A percentile compares a stretch with the other conserved stretches of the same genome.
These are phyloP conservation scores for Blastobasis lacticolella DNA, from an alignment of 2,888 invertebrate species.

Conservation along the genomic window DNA sequence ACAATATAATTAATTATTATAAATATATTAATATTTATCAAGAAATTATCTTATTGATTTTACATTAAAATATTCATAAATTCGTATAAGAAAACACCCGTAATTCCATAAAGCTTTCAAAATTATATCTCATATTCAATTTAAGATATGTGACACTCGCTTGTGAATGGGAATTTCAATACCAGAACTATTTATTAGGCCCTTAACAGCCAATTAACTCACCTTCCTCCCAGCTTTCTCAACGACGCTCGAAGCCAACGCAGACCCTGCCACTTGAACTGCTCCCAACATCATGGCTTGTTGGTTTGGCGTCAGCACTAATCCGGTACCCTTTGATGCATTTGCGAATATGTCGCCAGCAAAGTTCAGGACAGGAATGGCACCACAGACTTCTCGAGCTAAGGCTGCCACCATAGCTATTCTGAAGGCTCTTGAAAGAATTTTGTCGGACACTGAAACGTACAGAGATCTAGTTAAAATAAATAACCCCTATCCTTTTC, in stretches of 20 bases:
- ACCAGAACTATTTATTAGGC: no score
- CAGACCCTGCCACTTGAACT: conserved; percentile 51
- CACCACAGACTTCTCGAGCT: conserved; percentile 53
- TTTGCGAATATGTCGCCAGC: conserved; percentile 55
- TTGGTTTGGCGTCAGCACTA: conserved; percentile 50
- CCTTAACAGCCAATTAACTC: neutral
- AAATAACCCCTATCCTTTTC: no score
- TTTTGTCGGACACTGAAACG: conserved; percentile 46
- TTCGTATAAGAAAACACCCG: no score
- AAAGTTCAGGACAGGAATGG: conserved; percentile 54
- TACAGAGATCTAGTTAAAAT: neutral
- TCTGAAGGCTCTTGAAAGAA: conserved; percentile 46
- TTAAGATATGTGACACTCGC: no score
- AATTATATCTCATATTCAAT: no score
- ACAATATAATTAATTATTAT: no score
- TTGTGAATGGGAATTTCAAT: no score
- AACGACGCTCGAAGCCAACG: conserved; percentile 44
- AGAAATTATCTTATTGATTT: no score
- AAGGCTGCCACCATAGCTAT: conserved; percentile 42
- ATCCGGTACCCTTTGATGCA: conserved; percentile 33
- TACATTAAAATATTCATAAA: no score
- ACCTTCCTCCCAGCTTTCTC: conserved; percentile 60
- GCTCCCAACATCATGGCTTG: conserved; percentile 60
- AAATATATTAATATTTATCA: no score
- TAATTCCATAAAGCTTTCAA: no score